These are phyloP conservation scores for human DNA, from an alignment of 2,113 vertebrate genomes.

Conservation along the genomic window DNA sequence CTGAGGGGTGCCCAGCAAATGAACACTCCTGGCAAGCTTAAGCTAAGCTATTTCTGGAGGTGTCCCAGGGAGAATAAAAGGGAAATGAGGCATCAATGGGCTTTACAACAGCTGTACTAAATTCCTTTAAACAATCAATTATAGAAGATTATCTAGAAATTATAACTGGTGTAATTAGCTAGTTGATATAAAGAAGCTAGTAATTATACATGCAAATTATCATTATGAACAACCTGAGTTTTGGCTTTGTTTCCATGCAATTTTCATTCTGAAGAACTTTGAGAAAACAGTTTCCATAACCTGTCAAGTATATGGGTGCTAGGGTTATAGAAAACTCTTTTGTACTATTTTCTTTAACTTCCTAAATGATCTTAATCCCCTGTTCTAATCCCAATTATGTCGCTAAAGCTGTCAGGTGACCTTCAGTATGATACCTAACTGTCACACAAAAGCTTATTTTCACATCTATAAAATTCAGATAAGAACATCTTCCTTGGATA, in stretches of 20 bases:
- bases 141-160: not conserved
- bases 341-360: not conserved
- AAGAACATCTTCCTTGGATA: no score
- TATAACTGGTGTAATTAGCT: not conserved
- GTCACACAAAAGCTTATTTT: no score
- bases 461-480: no score
- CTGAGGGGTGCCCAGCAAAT: not conserved
- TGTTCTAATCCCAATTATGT: no score
- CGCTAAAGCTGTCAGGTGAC: no score
- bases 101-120: not conserved
- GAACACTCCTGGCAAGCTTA: not conserved
- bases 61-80: not conserved
- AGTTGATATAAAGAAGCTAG: not conserved
- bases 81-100: not conserved
- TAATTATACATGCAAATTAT: not conserved
- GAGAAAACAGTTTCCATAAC: not conserved
- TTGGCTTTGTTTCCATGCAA: not conserved
- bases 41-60: not conserved
- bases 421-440: no score
- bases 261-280: constrained; percentile 27
- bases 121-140: not conserved
- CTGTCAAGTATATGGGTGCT: not conserved
- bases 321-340: not conserved
- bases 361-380: not conserved
- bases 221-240: not conserved